These are phyloP conservation scores for Clusia tigrina DNA, from an alignment of 2,888 invertebrate genomes.

Conservation along the genomic window DNA sequence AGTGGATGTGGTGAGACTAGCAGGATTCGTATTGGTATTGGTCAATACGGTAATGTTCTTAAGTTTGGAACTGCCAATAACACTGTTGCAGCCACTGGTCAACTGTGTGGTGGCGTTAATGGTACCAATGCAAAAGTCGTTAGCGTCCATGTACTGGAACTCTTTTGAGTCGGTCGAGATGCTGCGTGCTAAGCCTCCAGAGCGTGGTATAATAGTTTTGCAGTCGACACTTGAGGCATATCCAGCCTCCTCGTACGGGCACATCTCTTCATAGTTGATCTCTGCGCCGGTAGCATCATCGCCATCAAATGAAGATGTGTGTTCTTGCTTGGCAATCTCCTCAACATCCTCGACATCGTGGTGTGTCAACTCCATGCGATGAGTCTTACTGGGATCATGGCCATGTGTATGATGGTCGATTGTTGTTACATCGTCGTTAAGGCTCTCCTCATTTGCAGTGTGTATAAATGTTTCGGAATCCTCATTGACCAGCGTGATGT, in stretches of 20 bases:
- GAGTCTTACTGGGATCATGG: constrained; percentile 39
- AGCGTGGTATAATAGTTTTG: constrained; percentile 48
- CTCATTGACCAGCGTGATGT: constrained; percentile 53
- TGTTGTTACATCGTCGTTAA: constrained; percentile 48
- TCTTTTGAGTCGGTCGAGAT: constrained; percentile 48
- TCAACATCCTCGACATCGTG: constrained; percentile 46
- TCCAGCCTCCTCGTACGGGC: constrained; percentile 55
- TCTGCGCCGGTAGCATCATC: constrained; percentile 49
- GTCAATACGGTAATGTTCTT: constrained; percentile 24
- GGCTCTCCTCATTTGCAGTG: constrained; percentile 54
- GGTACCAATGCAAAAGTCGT: constrained; percentile 55
- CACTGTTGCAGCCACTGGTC: constrained; percentile 34
- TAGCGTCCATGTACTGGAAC: constrained; percentile 54
- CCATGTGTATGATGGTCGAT: constrained; percentile 28
- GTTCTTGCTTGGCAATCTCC: constrained; percentile 52
- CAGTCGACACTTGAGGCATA: constrained; percentile 48
- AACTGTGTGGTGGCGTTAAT: constrained; percentile 29
- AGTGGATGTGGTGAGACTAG: constrained; percentile 41
- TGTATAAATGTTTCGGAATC: constrained; percentile 54
- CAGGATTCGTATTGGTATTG: constrained; percentile 44
- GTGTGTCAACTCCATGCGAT: constrained; percentile 28
- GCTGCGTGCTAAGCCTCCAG: constrained; percentile 39
- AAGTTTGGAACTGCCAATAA: constrained; percentile 23
- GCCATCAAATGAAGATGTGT: constrained; percentile 48
- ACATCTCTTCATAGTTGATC: constrained; percentile 57